These are phyloP conservation scores for Channa striata DNA, from an alignment of 2,797 vertebrate species.

Conservation along the genomic window DNA sequence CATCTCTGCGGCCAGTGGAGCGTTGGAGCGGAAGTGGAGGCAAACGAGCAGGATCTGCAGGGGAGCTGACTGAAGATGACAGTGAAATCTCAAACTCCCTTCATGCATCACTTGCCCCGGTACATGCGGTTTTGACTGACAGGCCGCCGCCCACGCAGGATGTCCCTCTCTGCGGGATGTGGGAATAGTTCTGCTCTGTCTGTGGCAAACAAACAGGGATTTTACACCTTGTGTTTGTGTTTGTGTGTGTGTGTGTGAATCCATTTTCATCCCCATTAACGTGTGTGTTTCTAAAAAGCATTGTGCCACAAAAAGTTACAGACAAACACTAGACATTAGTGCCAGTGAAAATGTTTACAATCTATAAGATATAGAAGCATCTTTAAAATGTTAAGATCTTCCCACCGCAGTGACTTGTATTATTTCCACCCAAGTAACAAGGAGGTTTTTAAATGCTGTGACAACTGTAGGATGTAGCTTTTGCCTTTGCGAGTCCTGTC, in stretches of 20 bases:
- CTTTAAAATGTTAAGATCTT: neutral
- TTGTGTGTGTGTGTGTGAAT: neutral
- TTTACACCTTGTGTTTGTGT: slow-evolving; percentile 39
- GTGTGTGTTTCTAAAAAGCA: neutral
- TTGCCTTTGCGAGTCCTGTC: slow-evolving; percentile 15
- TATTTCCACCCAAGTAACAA: slow-evolving; percentile 11
- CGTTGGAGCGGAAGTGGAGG: slow-evolving; percentile 57
- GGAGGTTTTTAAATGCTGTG: slow-evolving; percentile 9
- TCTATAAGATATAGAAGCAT: slow-evolving; percentile 1
- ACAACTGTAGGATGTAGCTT: slow-evolving; percentile 19
- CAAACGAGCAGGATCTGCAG: slow-evolving; percentile 42
- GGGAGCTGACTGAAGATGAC: slow-evolving; percentile 67
- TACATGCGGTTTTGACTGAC: slow-evolving; percentile 72
- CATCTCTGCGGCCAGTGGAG: slow-evolving; percentile 52
- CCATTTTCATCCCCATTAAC: too few relatives aligned
- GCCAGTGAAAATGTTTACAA: too few relatives aligned
- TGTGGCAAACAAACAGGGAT: slow-evolving; percentile 42
- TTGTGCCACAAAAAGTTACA: neutral
- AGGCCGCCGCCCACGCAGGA: slow-evolving; percentile 50
- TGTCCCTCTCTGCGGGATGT: slow-evolving; percentile 55
- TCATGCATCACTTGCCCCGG: slow-evolving; percentile 68
- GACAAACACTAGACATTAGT: slow-evolving; percentile 28
- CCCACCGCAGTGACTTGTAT: slow-evolving; percentile 1
- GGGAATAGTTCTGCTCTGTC: slow-evolving; percentile 62
- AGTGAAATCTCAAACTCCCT: slow-evolving; percentile 70